Evolutionary conservation across 2,797 vertebrate species (phyloP), one percentile per base, ranked within the genome.

Genomic region (Tragelaphus eurycerus): DNA sequence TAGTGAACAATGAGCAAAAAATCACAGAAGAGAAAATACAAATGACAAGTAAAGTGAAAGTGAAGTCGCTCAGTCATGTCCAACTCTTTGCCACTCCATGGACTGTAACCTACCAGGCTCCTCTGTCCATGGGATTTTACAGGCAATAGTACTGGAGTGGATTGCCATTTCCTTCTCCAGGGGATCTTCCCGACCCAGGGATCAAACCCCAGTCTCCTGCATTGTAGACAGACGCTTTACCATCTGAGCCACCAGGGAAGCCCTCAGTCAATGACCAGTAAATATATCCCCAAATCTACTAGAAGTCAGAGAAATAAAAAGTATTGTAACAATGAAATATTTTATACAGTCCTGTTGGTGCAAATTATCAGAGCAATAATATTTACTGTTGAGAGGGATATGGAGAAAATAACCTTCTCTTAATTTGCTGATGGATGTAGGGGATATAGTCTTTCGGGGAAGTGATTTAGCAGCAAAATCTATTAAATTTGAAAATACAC

Each of bases 401-500:
- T 74, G 12, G 23, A 52, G 4, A 43, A 94, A 92, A 59, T 7
- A 94, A 16, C 6, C 9, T 46, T 89, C 50, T 55, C 14, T 94
- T 96, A 84, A 90, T 92, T 95, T 97, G 17, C 29, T 94, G 46
- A 15, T 81, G 6, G 14, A 90, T 31, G 34, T 87, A 83, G n/a
- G 25, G 57, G 15, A 84, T 59, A 64, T 59, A 64, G 79, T 92
- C 57, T 85, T 84, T 62, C 14, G 46, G 67, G 87, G 25, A 93
- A 93, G 29, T 54, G 79, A 90, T 90, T 94, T 84, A 95, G 46
- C 23, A 64, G 62, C 6, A 93, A 86, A 93, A 92, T 87, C 50
- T 86, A 83, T 86, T 95, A 87, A 97, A 90, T 82, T 87, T 94
- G 60, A 87, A 95, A 94, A 92, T 87, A 38, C 27, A 59, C 17